Percentiles rank a stretch among this genome's conserved stretches.
Evolutionary conservation across 1,140 invertebrate species (phyloP).

Genomic region (Pogonognathellus flavescens): DNA sequence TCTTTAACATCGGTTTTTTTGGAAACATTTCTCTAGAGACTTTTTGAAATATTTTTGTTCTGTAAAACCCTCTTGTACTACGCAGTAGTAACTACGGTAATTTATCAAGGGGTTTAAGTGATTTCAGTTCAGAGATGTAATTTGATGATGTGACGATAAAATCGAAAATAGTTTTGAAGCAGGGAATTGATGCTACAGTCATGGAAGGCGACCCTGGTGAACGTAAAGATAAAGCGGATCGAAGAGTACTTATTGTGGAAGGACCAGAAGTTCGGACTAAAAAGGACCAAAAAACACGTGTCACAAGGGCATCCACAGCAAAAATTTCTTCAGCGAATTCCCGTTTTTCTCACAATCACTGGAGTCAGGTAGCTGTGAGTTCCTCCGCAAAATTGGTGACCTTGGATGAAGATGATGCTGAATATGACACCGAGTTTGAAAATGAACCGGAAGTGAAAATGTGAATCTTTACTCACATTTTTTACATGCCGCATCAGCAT

Average conservation of each 20-base stretch:
- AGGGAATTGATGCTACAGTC: too few relatives aligned
- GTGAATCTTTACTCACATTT: constrained; percentile 2
- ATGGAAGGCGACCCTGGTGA: not conserved
- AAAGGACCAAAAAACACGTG: not conserved
- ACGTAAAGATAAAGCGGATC: not conserved
- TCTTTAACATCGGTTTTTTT: too few relatives aligned
- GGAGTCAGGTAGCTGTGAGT: not conserved
- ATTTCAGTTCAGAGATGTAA: too few relatives aligned
- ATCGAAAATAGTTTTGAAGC: too few relatives aligned
- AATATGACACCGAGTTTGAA: not conserved
- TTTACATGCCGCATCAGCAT: too few relatives aligned
- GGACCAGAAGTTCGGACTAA: not conserved
- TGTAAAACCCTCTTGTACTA: too few relatives aligned
- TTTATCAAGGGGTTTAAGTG: too few relatives aligned
- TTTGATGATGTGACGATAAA: too few relatives aligned
- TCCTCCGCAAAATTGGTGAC: not conserved
- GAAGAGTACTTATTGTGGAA: not conserved
- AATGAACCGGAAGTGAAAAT: not conserved
- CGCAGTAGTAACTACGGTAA: too few relatives aligned
- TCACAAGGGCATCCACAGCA: not conserved
- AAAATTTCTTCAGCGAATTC: not conserved
- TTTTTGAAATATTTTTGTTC: too few relatives aligned
- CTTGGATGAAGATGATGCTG: not conserved
- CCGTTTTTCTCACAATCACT: too few relatives aligned
- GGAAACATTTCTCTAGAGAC: too few relatives aligned